Percentiles rank a stretch among this genome's conserved stretches.
phyloP scores from a whole-genome alignment of 2,113 vertebrate species.

The Percopsis transmontana region DNA sequence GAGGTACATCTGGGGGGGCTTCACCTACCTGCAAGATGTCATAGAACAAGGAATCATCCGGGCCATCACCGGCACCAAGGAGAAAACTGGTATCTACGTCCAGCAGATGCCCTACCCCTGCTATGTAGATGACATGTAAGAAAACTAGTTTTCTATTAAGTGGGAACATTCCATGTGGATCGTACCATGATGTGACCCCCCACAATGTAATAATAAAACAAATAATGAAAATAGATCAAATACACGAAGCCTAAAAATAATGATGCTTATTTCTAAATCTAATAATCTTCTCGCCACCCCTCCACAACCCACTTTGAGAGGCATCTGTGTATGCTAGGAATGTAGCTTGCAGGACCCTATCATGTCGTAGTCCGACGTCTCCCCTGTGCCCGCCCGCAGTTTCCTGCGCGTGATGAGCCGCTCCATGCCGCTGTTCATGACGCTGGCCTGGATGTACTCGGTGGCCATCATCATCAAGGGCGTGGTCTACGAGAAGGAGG shows the following conservation, averaged over 20 bases:
- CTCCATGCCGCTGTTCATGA: slow-evolving; percentile 98
- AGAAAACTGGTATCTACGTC: slow-evolving; percentile 90
- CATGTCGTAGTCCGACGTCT: no score
- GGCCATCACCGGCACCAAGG: slow-evolving; percentile 85
- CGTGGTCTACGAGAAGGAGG: slow-evolving; percentile 97
- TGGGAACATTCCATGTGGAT: not conserved
- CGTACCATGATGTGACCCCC: no score
- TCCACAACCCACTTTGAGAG: no score
- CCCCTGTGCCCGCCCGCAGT: slow-evolving; percentile 61
- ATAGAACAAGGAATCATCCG: slow-evolving; percentile 94
- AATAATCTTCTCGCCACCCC: no score
- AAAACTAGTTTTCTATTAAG: slow-evolving; percentile 10
- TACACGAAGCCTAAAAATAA: no score
- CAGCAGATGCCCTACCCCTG: slow-evolving; percentile 99
- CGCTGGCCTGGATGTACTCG: slow-evolving; percentile 97
- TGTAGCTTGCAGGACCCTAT: no score
- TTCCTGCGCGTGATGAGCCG: slow-evolving; percentile 95
- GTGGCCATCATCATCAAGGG: slow-evolving; percentile 98
- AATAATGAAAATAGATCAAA: not conserved
- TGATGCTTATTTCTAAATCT: no score
- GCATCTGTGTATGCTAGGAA: no score
- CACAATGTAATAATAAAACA: no score
- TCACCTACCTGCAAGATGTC: slow-evolving; percentile 94
- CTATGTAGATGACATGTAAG: slow-evolving; percentile 96
- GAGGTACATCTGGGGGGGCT: slow-evolving; percentile 96